Percentiles rank a stretch among this genome's conserved stretches.
These are phyloP conservation scores for Cotesia congregata DNA, from an alignment of 2,888 invertebrate species.

Conservation along the genomic window DNA sequence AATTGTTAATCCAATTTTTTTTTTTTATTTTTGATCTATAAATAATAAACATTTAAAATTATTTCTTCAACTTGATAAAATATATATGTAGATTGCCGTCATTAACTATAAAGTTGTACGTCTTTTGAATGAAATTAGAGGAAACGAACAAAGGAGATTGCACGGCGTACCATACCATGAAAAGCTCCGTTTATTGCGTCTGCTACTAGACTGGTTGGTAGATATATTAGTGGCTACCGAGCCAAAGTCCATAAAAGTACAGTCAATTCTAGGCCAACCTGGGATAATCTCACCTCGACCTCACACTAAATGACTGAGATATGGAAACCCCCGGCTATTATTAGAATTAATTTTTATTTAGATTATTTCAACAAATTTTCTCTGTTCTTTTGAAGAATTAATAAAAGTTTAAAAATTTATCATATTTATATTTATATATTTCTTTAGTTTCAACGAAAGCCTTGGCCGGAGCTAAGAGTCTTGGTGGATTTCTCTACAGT, in stretches of 20 bases:
- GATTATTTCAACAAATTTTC: background rate
- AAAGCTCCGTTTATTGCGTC: conserved; percentile 11
- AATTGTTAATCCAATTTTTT: background rate
- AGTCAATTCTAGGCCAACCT: conserved; percentile 40
- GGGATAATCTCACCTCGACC: conserved; percentile 32
- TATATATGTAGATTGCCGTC: background rate
- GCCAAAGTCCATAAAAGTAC: conserved; percentile 30
- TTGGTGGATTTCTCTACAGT: conserved; percentile 93
- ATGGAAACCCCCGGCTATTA: background rate
- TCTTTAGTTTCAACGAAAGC: conserved; percentile 88
- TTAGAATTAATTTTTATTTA: conserved; percentile 11
- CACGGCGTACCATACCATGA: background rate
- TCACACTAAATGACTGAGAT: conserved; percentile 3
- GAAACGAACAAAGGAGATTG: conserved; percentile 40
- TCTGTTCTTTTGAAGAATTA: background rate
- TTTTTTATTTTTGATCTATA: background rate
- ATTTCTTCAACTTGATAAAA: background rate
- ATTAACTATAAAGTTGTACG: background rate
- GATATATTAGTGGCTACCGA: background rate
- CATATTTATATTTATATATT: conserved; percentile 31
- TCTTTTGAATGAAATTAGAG: conserved; percentile 29
- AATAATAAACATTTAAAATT: background rate
- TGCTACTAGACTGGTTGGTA: conserved; percentile 1
- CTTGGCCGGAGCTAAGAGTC: conserved; percentile 89
- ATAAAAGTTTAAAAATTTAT: conserved; percentile 15